Base-by-base conservation (phyloP, 2,797 vertebrate species). In the Phoeniculus purpureus region DNA sequence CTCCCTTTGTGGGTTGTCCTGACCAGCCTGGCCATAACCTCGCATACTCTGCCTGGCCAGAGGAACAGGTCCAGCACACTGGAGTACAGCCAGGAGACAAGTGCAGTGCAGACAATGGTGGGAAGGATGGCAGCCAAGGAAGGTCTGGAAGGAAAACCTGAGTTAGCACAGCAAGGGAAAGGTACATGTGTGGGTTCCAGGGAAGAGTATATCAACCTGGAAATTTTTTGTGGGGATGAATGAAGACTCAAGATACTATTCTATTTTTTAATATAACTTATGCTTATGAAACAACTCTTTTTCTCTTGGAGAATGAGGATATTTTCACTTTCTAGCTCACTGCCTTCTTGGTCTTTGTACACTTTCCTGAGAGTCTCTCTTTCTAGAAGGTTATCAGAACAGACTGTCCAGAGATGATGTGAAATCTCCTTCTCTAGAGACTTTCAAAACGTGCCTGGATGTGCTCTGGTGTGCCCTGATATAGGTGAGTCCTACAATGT, bases 51-150 rank as follows among this genome's bases (percentile, higher is more conserved):
- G 34, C 59, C 31, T 10, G 5, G 43, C 25, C 59, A 31, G 0
- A 1, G 32, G 61, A 4, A 3, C 3, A 0, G 0, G 32, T 40
- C 4, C 6, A 27, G 58, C 7, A 2, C 43, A 43, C 43, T 11
- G 43, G 43, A 16, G 43, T 15, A 1, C 2, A 1, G 12, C 2
- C 1, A 25, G 40, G 54, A 22, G 19, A 26, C 9, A 10, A 6
- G 60, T 5, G 0, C 10, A 18, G 10, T 3, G 26, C 6, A 43
- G 31, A 2, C 3, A 3, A 0, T 1, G 22, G 12, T 10, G 37
- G 26, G 37, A 79, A 52, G 47, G 67, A n/a, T 1, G 34, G 26
- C 26, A 60, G 52, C 45, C 21, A 15, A 31, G 2, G 15, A 2
- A 32, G 51, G 7, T 4, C 32, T 83, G 34, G 32, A 52, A 56